Base-by-base conservation (phyloP, 2,888 invertebrate species). In the Pseudolycoriella hygida region DNA sequence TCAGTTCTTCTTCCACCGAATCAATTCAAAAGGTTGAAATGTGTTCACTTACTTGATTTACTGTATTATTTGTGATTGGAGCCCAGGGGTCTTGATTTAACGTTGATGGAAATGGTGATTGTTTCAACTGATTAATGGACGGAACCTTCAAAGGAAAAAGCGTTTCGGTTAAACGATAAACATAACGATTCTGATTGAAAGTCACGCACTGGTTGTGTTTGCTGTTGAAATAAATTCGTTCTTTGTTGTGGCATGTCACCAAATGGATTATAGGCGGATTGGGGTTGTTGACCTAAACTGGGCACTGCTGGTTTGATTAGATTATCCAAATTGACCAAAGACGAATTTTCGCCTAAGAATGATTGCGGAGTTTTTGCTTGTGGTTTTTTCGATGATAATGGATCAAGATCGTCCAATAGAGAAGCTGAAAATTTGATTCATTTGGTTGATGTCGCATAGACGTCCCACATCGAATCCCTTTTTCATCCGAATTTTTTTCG, bases 281-380 rank as follows among this genome's bases (percentile, higher is more conserved):
- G 63, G 50, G 66, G 60, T 42, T 51, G 54, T 38, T 44, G 42
- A 45, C 52, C 57, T 48, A 57, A 46, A 50, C 57, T 60, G 41
- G 55, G 57, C 49, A 58, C 56, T 44, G 61, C 64, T 49, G 76
- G 71, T 55, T 74, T 79, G 55, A 98, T 87, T 60, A 98, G 76
- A 63, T 96, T 90, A 71, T 98, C 97, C 65, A 98, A 74, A 74
- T 98, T 97, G 51, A 98, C 97, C 55, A 98, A 76, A 54, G 84
- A 77, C 11, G 92, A 92, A 70, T 98, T 96, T 67, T 93, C 93
- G 40, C 97, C 97, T 45, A 98, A 77, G 71, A 98, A 98, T 57
- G 86, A 81, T 54, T 90, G 88, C 2, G 96, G 94, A 44, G 92
- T 93, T 68, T 93, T 94, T 50, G 60, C 56, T 34, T 42, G 31